These are phyloP conservation scores for Apis dorsata DNA, from an alignment of 1,140 invertebrate genomes.

Conservation along the genomic window DNA sequence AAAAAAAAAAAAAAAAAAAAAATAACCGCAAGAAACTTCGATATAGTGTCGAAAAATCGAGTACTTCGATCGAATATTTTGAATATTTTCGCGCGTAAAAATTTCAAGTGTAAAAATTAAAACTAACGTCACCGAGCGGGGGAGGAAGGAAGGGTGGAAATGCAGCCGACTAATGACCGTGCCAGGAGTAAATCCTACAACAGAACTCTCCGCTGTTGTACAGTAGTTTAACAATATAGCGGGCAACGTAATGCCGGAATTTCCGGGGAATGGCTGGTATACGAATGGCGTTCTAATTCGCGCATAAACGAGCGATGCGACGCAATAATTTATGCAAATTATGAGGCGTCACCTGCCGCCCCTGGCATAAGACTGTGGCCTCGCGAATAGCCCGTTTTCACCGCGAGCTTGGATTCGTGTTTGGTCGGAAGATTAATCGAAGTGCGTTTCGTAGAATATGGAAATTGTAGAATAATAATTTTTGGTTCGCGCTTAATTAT, in stretches of 20 bases:
- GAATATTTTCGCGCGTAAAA: neutral
- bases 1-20: no score
- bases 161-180: conserved; percentile 40
- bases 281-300: conserved; percentile 33
- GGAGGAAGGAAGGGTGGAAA: neutral
- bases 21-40: no score
- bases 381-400: neutral
- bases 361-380: neutral
- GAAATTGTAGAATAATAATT: no score
- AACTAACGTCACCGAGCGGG: neutral
- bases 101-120: conserved; percentile 1
- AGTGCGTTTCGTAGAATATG: neutral
- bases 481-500: no score
- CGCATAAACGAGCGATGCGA: conserved; percentile 21
- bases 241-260: conserved; percentile 32
- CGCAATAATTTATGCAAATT: conserved; percentile 41
- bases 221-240: conserved; percentile 47
- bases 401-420: neutral
- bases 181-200: conserved; percentile 40
- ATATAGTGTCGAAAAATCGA: neutral
- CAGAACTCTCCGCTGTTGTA: conserved; percentile 29
- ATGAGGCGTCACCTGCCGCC: neutral
- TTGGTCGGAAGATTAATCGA: neutral
- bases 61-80: neutral
- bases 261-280: conserved; percentile 1